Conservation (phyloP, 1,140 invertebrate genomes). For the Pseudomyrmex concolor region DNA sequence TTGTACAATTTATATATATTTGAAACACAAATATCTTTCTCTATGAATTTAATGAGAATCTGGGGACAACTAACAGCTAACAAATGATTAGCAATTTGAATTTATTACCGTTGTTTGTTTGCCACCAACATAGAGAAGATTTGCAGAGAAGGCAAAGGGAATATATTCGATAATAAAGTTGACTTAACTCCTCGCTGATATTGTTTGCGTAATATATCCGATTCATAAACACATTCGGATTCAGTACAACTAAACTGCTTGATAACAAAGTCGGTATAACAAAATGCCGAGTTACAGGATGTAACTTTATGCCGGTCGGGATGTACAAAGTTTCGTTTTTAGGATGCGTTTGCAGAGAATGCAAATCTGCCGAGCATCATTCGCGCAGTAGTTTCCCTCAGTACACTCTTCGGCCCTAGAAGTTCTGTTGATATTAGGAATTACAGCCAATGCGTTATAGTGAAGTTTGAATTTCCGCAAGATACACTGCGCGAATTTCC, state of each 20-base stretch:
- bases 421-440: slow-evolving; percentile 58
- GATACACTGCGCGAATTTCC: slow-evolving; percentile 40
- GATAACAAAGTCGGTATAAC: slow-evolving; percentile 3
- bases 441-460: slow-evolving; percentile 55
- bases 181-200: neutral
- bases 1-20: slow-evolving; percentile 12
- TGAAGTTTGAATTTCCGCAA: slow-evolving; percentile 51
- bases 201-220: neutral
- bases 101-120: neutral
- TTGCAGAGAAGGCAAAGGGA: neutral
- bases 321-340: slow-evolving; percentile 38
- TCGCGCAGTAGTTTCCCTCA: slow-evolving; percentile 37
- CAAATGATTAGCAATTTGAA: neutral
- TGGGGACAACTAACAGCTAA: neutral
- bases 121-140: neutral
- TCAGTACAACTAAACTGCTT: neutral
- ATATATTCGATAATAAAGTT: neutral
- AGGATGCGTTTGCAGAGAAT: slow-evolving; percentile 42
- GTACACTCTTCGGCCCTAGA: slow-evolving; percentile 4
- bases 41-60: slow-evolving; percentile 5
- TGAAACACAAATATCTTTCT: slow-evolving; percentile 4
- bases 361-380: slow-evolving; percentile 49
- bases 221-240: neutral
- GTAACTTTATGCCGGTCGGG: slow-evolving; percentile 7
- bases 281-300: slow-evolving; percentile 16